Evolutionary conservation across 2,797 vertebrate genomes (phyloP), one percentile per base, ranked within the genome.

Genomic region (Loriculus beryllinus): DNA sequence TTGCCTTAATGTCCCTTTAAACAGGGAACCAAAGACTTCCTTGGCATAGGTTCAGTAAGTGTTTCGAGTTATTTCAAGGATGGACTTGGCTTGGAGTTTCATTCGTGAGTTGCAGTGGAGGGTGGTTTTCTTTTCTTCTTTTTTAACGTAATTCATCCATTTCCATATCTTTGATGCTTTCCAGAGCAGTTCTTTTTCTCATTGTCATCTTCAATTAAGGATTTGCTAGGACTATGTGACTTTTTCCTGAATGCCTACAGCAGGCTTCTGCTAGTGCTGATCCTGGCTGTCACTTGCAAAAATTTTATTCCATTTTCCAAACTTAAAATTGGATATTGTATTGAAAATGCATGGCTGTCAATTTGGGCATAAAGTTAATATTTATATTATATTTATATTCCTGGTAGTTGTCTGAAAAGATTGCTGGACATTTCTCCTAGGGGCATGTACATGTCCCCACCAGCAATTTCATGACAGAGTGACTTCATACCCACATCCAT

Each of bases 101-200:
- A 43, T 95, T 88, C 86, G 21, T 86, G 45, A 81, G n/a, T 68
- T 84, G 80, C 51, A 47, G 14, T 7, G 11, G 16, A 74, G 17
- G 3, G 6, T 3, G 18, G 31, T 16, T 14, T 15, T 28, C 17
- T 6, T 2, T 5, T 2, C 1, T 5, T 40, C 14, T 71, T 45
- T 84, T 81, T 35, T 0, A 42, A 60, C 45, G 62, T 15, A 35
- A 10, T 76, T 87, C 3, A 1, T 86, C 86, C 90, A 56, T 84
- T 84, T 93, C 47, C 52, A 21, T 54, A 28, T 57, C 64, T 93
- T 76, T 83, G 80, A 88, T 68, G 20, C n/a, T 90, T 95, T 82
- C 89, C 87, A 96, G 71, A 83, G 48, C 39, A 88, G 40, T 21
- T 90, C 20, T 84, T 92, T 92, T 86, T 69, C 68, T 68, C 74